These are phyloP conservation scores for Paracyclopina nana DNA, from an alignment of 1,140 invertebrate species.

Conservation along the genomic window DNA sequence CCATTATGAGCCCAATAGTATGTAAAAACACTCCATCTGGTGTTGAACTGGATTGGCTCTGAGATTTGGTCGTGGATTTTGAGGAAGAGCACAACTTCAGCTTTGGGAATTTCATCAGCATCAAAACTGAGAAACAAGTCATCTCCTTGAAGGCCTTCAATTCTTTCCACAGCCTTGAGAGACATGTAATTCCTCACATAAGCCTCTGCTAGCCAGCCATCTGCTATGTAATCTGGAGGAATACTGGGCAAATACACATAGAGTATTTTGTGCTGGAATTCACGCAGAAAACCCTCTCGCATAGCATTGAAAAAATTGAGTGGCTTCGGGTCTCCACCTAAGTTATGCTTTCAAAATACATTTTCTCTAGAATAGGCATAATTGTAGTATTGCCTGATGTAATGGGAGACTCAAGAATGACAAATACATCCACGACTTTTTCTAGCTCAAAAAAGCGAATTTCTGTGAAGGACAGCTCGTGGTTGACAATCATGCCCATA, in stretches of 20 bases:
- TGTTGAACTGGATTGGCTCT: too few relatives aligned
- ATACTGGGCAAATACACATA: conserved; percentile 20
- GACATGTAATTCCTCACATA: conserved; percentile 19
- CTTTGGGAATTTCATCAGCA: conserved; percentile 37
- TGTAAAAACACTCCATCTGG: too few relatives aligned
- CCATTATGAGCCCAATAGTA: too few relatives aligned
- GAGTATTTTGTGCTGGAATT: not conserved
- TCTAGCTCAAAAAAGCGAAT: conserved; percentile 37
- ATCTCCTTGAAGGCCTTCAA: conserved; percentile 34
- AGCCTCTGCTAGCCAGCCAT: conserved; percentile 21
- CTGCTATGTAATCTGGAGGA: conserved; percentile 19
- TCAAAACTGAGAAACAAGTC: conserved; percentile 39
- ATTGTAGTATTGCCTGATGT: conserved; percentile 27
- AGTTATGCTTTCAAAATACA: too few relatives aligned
- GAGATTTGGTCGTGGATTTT: too few relatives aligned
- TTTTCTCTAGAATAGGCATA: too few relatives aligned
- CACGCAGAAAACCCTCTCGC: not conserved
- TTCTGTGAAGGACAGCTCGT: conserved; percentile 35
- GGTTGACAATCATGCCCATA: conserved; percentile 34
- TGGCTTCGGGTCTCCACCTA: not conserved
- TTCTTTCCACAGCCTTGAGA: conserved; percentile 22
- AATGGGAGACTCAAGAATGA: conserved; percentile 35
- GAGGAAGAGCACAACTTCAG: too few relatives aligned
- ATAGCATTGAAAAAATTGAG: not conserved
- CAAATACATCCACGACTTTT: conserved; percentile 39